Base-by-base conservation (phyloP, 2,888 invertebrate species). In the Gymnocheta viridis region DNA sequence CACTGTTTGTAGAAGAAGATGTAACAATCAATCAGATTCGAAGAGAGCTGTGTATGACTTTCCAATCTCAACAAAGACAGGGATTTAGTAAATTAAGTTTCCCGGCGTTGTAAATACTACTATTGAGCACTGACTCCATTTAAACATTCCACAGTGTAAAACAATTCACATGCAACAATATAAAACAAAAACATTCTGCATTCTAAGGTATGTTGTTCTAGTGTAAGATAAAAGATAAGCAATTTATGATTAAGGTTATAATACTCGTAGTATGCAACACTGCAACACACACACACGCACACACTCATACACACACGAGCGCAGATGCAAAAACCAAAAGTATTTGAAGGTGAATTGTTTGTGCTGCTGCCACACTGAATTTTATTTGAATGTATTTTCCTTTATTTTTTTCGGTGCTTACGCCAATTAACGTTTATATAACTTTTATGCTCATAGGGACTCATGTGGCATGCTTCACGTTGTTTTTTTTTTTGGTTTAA, bases 401-500 rank as follows among this genome's bases (percentile, higher is more conserved):
- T 56, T 62, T 69, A 22, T 38, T 35, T 49, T 6, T 54, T 19
- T 74, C 12, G 32, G 5, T 62, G 54, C 27, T 69, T 44, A 24
- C 54, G 62, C 51, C 74, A 76, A 41, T 74, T 60, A 66, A 35
- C 66, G 58, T 58, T 74, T 32, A 35, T 54, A 32, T 14, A 69
- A 74, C 74, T 69, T 64, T 69, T 38, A 81, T 69, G 62, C 81
- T 81, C 62, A 54, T 14, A 58, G 81, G 64, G 62, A 77, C 81
- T 84, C 84, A 84, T 84, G 77, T 84, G 84, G 81, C 84, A 67
- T 81, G 38, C 62, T 73, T 84, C 62, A 69, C 14, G 60, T 66
- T 56, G 62, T 72, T 66, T 51, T 51, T 56, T 66, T 79, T 70
- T 62, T 32, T 41, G 54, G 10, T 81, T 77, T 84, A 83, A 84